phyloP scores from a whole-genome alignment of 2,113 vertebrate genomes.

The Atherinomorus stipes region DNA sequence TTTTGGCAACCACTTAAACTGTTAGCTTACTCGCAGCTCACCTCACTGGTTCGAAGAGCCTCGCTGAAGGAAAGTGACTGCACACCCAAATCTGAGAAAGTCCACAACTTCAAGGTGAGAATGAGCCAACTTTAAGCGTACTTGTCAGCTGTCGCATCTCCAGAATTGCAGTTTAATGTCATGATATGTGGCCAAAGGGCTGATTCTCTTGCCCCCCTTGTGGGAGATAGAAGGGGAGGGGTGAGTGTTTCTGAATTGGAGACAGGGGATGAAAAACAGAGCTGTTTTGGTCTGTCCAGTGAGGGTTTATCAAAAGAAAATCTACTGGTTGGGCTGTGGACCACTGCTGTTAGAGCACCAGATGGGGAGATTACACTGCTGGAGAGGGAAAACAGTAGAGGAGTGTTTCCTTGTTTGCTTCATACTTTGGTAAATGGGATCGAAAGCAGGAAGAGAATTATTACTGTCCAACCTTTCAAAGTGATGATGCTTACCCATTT shows the following conservation, averaged over 20 bases:
- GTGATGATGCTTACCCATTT: constrained; percentile 65
- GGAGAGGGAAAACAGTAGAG: constrained; percentile 71
- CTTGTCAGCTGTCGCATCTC: constrained; percentile 1
- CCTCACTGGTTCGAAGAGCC: constrained; percentile 93
- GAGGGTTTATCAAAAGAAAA: constrained; percentile 75
- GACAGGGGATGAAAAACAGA: constrained; percentile 61
- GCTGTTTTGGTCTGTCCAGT: constrained; percentile 62
- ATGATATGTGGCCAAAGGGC: constrained; percentile 59
- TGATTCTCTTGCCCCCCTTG: constrained; percentile 25
- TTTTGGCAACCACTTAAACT: constrained; percentile 98
- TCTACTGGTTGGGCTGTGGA: constrained; percentile 69
- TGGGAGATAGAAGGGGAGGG: constrained; percentile 19
- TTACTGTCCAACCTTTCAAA: constrained; percentile 55
- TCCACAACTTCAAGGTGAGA: constrained; percentile 99
- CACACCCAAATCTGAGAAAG: constrained; percentile 93
- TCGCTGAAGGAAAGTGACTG: constrained; percentile 95
- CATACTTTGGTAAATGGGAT: constrained; percentile 79
- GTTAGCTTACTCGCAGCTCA: constrained; percentile 99
- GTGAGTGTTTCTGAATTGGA: constrained; percentile 25
- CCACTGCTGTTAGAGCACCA: constrained; percentile 69
- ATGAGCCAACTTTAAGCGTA: constrained; percentile 3
- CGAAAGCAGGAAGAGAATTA: constrained; percentile 66
- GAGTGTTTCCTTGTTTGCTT: constrained; percentile 77
- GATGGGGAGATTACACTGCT: constrained; percentile 79
- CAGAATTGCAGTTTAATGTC: constrained; percentile 38